These are phyloP conservation scores for Cheilosia impressa DNA, from an alignment of 2,888 invertebrate genomes.

Conservation along the genomic window DNA sequence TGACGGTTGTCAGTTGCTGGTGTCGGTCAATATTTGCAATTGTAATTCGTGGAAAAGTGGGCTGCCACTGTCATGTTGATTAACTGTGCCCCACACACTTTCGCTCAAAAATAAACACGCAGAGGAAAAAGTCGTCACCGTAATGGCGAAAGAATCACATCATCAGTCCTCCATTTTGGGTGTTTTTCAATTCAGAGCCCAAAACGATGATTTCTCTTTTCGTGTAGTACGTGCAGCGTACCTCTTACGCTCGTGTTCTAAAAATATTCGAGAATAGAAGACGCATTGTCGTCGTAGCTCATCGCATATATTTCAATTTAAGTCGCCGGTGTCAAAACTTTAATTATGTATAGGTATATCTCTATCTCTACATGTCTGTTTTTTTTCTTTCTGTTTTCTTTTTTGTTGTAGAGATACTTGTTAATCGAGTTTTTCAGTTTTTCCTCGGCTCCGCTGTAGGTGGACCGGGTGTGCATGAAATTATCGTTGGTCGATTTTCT, in stretches of 20 bases:
- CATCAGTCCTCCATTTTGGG: constrained; percentile 40
- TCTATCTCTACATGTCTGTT: not conserved
- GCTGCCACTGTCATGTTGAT: constrained; percentile 10
- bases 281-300: constrained; percentile 24
- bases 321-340: constrained; percentile 53
- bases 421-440: constrained; percentile 62
- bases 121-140: constrained; percentile 12
- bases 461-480: constrained; percentile 63
- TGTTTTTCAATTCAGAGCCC: constrained; percentile 26
- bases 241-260: constrained; percentile 18
- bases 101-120: constrained; percentile 15
- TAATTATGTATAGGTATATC: constrained; percentile 45
- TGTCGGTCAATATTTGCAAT: constrained; percentile 63
- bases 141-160: constrained; percentile 28
- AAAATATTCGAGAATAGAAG: constrained; percentile 29
- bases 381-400: constrained; percentile 11
- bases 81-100: constrained; percentile 35
- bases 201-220: constrained; percentile 38
- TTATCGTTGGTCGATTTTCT: constrained; percentile 50
- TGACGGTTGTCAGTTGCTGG: not conserved
- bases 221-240: not conserved
- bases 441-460: constrained; percentile 46
- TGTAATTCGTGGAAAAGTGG: constrained; percentile 28
- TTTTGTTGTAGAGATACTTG: constrained; percentile 24
- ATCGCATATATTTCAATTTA: constrained; percentile 22